Evolutionary conservation across 2,888 invertebrate species (phyloP), one percentile per base, ranked within the genome.

Genomic region (Teinopalpus imperialis): DNA sequence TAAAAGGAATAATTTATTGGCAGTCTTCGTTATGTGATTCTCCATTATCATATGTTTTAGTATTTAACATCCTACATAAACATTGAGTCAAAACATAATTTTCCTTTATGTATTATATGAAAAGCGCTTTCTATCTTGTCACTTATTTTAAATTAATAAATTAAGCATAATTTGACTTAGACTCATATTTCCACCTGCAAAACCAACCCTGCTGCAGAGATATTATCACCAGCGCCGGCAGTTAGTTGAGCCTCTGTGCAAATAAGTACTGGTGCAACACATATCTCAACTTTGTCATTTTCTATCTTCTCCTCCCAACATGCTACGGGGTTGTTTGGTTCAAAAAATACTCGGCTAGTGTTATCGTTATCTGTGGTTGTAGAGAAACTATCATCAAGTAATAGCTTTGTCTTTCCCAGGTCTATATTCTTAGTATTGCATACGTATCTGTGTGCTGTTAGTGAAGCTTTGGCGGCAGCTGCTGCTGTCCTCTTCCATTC

Each of bases 191-290:
- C 90, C 48, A 93, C 90, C 73, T 93, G 93, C 41, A 92, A 80
- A n/a, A 92, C 93, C 8, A 96, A 80, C n/a, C 95, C 96, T 1
- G 96, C 94, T n/a, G 95, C 94, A 0, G 96, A 96, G 53, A 96
- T 94, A 66, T 96, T 96, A 69, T 96, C 96, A 0, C 96, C 96
- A 5, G 95, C 96, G 0, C 96, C 96, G 0, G 94, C 96, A 0
- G 96, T 96, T 61, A 95, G 92, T 48, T 92, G 91, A 0, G 94
- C 95, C 57, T 94, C 90, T 0, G 94, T 95, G 65, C 96, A 96
- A 1, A 96, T 95, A 14, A 96, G 80, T 3, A 95, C 95, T 0
- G 96, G 96, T 0, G 96, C 95, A 2, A 96, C 91, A 74, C 96
- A 96, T 40, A 96, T 92, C 60, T 94, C 91, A 9, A 92, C 90